Base-by-base conservation (phyloP, 2,888 invertebrate genomes). In the Rapana venosa region DNA sequence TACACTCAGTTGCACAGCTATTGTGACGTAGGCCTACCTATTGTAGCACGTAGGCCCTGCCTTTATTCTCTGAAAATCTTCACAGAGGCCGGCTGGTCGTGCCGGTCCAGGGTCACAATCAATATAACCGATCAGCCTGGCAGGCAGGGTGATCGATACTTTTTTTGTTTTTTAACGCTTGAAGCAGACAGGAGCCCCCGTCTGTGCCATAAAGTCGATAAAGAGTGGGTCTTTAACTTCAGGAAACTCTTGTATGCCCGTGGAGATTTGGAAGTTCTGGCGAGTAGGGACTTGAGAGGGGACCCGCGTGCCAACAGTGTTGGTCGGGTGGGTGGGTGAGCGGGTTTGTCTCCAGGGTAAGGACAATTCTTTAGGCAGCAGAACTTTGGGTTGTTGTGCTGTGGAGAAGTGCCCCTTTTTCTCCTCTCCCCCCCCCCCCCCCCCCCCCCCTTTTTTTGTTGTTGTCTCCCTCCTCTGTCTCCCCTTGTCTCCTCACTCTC, bases 141-240 rank as follows among this genome's bases (percentile, higher is more conserved):
- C 22, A 47, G 26, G 11, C 61, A 61, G 26, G 47, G 81, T 1
- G 81, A 83, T 83, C 47, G 36, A 83, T 83, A 36, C 81, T 22
- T 83, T 83, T 22, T 36, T 36, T n/a, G 2, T 47, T 47, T 47
- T 47, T 47, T 47, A 47, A 47, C 47, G 47, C 47, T 47, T 47
- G 47, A 47, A 47, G 47, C 8, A 47, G 26, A 47, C 36, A 17
- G 6, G 47, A 4, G 47, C 81, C 36, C 15, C n/a, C 26, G 81
- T 22, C 22, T 22, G 11, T 83, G 81, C 30, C 47, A 47, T 83
- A 83, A 83, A 83, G 22, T 83, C 47, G 81, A 83, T 83, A 83
- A 83, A 47, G 47, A n/a, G 47, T 22, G 26, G 47, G 81, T 47
- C 47, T 22, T 83, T 83, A 83, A 36, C 81, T 83, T 83, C n/a